Base-by-base conservation (phyloP, 2,113 vertebrate genomes). In the Irena cyanogastra region DNA sequence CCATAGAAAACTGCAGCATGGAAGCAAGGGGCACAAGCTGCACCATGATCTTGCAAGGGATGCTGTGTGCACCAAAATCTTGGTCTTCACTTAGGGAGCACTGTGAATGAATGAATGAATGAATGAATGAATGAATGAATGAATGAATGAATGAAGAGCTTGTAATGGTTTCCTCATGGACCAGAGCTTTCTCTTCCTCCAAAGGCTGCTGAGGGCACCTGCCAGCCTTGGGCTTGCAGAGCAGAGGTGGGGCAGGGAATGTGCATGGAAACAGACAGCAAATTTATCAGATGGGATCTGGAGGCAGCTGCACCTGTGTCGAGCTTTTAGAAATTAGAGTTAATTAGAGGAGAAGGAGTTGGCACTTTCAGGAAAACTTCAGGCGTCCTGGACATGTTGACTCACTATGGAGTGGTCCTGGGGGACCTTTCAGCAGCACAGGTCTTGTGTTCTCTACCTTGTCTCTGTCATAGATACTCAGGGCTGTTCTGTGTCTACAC, bases 311-410 rank as follows among this genome's bases (percentile, higher is more conserved):
- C 9, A 54, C 18, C 8, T 27, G 7, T 49, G 60, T 57, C 3
- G 10, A 81, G 31, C 14, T 65, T 31, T 18, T 74, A 24, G 19
- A 70, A 77, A 83, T 37, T 45, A 60, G 37, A 64, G 13, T 61
- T 77, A 77, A 59, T 92, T 47, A 2, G 2, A 54, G 27, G 27
- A 79, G 69, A 23, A 57, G 20, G 23, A 61, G 16, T 33, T 77
- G 37, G 52, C 23, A 42, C 5, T 82, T 89, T 11, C 22, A 78
- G 61, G 22, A 75, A 93, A 20, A 60, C 23, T 47, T 81, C 21
- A 23, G 26, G 10, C 49, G 24, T 17, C 20, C 44, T 41, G 50
- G n/a, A 7, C 0, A 0, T 3, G 9, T 21, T 83, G 44, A 5
- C 0, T 0, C 7, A 30, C 39, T 49, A 0, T 30, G n/a, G 27